A percentile compares a stretch with the other conserved stretches of the same genome.
Evolutionary conservation across 1,140 invertebrate genomes (phyloP).

Genomic region (Paraescarpia echinospica): DNA sequence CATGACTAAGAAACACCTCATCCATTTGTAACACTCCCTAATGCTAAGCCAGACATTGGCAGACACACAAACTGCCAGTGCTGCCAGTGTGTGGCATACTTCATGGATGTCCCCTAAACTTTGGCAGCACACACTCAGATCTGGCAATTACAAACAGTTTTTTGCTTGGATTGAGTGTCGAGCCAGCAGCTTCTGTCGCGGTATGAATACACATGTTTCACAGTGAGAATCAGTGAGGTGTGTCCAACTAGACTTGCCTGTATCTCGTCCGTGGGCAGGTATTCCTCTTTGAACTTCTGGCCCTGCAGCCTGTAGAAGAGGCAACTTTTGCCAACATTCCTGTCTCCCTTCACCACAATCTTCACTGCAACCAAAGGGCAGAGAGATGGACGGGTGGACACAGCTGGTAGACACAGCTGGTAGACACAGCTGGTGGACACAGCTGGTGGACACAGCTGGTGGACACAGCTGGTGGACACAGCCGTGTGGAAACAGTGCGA

Average conservation of each 20-base stretch:
- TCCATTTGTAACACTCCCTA: no score
- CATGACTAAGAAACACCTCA: no score
- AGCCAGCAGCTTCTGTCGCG: no score
- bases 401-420: background rate
- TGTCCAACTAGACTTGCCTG: slow-evolving; percentile 65
- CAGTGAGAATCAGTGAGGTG: background rate
- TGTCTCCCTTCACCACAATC: slow-evolving; percentile 93
- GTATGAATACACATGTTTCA: background rate
- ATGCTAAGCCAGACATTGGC: no score
- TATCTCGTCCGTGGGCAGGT: slow-evolving; percentile 93
- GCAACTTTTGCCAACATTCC: slow-evolving; percentile 95
- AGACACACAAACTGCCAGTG: no score
- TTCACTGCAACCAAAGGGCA: slow-evolving; percentile 74
- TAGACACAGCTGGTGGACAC: no score
- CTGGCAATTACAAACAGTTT: background rate
- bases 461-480: no score
- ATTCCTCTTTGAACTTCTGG: slow-evolving; percentile 87
- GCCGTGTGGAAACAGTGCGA: no score
- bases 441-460: no score
- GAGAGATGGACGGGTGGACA: slow-evolving; percentile 4
- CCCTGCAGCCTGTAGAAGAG: slow-evolving; percentile 90
- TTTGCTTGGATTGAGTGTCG: background rate
- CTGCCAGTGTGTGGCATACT: no score
- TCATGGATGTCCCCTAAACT: no score
- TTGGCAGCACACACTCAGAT: background rate